Percentiles rank a stretch among this genome's conserved stretches.
Conservation (phyloP, 2,888 invertebrate species). For the Cephus sareptanus region DNA sequence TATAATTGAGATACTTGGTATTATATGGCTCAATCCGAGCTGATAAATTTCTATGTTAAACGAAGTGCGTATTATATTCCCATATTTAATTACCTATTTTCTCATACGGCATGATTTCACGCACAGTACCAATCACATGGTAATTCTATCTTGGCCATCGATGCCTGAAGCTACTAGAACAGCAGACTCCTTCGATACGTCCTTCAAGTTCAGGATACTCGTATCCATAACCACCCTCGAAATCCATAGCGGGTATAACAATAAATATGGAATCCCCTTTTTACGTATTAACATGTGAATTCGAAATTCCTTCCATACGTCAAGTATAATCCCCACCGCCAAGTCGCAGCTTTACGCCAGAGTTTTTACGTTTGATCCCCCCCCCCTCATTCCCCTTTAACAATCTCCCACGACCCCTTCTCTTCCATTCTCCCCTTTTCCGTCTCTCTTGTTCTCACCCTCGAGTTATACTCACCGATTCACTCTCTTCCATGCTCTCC, state of each 20-base stretch:
- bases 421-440: slow-evolving; percentile 6
- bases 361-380: slow-evolving; percentile 39
- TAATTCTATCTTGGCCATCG: background rate
- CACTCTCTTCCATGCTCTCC: slow-evolving; percentile 9
- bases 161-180: background rate
- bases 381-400: background rate
- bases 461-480: background rate
- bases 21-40: too few species aligned
- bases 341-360: slow-evolving; percentile 37
- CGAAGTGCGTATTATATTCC: background rate
- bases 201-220: background rate
- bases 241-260: slow-evolving; percentile 26
- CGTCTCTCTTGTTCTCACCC: slow-evolving; percentile 13
- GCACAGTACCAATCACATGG: background rate
- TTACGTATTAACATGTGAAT: slow-evolving; percentile 43
- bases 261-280: slow-evolving; percentile 27
- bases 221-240: background rate
- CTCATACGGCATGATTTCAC: background rate
- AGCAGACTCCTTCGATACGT: background rate
- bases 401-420: slow-evolving; percentile 3
- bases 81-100: background rate
- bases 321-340: slow-evolving; percentile 37
- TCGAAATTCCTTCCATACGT: slow-evolving; percentile 45
- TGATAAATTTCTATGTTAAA: background rate
- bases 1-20: background rate